Base-by-base conservation (phyloP, 2,113 vertebrate genomes). In the Aspiorhynchus laticeps region DNA sequence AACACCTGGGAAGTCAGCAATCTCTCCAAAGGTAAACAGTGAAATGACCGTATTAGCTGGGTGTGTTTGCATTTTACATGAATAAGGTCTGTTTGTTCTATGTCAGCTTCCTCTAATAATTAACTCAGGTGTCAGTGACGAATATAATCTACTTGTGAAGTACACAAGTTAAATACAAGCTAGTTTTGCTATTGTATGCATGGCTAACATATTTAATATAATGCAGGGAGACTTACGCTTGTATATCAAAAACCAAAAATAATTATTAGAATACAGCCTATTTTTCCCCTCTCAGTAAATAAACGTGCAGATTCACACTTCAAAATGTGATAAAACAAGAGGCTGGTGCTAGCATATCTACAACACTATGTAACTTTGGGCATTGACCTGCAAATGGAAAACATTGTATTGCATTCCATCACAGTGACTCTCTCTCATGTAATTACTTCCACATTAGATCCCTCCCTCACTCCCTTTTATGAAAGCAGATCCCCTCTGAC, bases 361-460 rank as follows among this genome's bases (percentile, higher is more conserved):
- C 86, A 51, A 61, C 69, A 65, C 81, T 71, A 38, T 38, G 82
- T 76, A 87, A 82, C 90, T 90, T 88, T 85, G 87, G 90, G 91
- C 88, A 71, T 85, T 91, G 91, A 92, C 92, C 92, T 91, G 91
- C 91, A 90, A 93, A 93, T 92, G 88, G 91, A 93, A 95, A 93
- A 93, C 90, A 91, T 92, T 93, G 91, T 88, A 91, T 92, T 89
- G 88, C 94, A 93, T 93, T 92, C 91, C 93, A 90, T 90, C 93
- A 91, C 91, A 15, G 94, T 89, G 93, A 95, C 88, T 95, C 89
- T 93, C 88, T 91, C 92, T 91, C 94, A 90, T 91, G 86, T 94
- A 95, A 96, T 95, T 95, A 91, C 87, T 96, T 94, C 94, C 93
- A 95, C 78, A 93, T 95, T 95, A 90, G 26, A 89, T 89, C 85